phyloP scores from a whole-genome alignment of 2,888 invertebrate genomes.

The Salpingus planirostris region DNA sequence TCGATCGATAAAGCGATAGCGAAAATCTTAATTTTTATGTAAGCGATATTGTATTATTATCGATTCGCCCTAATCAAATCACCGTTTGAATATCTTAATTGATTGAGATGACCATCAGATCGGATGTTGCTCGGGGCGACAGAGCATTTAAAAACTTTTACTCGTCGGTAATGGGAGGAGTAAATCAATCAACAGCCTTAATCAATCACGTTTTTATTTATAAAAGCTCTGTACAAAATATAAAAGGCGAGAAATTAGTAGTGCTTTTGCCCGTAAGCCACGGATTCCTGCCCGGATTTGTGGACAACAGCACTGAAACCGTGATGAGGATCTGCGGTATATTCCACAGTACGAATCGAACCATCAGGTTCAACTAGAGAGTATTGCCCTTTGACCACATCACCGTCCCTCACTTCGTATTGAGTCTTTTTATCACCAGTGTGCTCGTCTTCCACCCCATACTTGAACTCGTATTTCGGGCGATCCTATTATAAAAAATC shows the following conservation, averaged over 20 bases:
- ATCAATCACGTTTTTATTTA: no score
- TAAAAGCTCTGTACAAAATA: slow-evolving; percentile 1
- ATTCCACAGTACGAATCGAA: slow-evolving; percentile 23
- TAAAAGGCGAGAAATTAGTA: neutral
- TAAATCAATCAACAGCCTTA: no score
- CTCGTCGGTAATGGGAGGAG: no score
- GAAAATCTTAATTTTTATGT: no score
- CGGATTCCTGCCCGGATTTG: slow-evolving; percentile 18
- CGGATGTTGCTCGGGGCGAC: no score
- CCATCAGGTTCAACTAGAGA: slow-evolving; percentile 26
- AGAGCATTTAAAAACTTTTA: no score
- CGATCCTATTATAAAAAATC: no score
- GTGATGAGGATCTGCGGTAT: slow-evolving; percentile 24
- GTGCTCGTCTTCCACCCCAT: slow-evolving; percentile 24
- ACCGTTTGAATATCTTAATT: no score
- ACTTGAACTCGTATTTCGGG: slow-evolving; percentile 24
- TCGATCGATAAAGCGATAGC: no score
- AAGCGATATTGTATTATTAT: no score
- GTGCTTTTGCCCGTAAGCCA: slow-evolving; percentile 8
- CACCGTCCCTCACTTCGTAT: slow-evolving; percentile 25
- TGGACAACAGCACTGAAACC: slow-evolving; percentile 27
- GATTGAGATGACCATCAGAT: no score
- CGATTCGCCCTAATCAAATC: no score
- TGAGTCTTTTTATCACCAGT: slow-evolving; percentile 26
- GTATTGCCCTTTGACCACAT: slow-evolving; percentile 25